Evolutionary conservation across 2,888 invertebrate species (phyloP), one percentile per base, ranked within the genome.

Genomic region (Pterostichus madidus): DNA sequence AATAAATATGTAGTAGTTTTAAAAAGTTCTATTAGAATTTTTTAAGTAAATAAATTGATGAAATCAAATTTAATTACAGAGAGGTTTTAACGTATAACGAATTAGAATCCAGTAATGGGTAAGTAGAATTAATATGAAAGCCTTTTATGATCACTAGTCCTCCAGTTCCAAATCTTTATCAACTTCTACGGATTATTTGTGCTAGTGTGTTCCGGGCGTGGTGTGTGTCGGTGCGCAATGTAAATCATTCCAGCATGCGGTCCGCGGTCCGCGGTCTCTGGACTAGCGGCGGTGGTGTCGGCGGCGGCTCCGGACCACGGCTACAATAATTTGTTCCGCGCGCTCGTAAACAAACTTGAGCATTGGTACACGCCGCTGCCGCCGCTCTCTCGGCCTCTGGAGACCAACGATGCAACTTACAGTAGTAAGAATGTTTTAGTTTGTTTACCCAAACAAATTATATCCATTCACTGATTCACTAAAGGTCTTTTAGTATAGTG

Each of bases 211-310:
- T 8, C 13, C 44, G 8, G 46, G 44, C 86, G 84, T 85, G 6
- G n/a, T 5, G 39, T 32, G n/a, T 35, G 81, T 80, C 84, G 84
- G 86, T 86, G 86, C 86, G 87, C 87, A 88, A 88, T 88, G 88
- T 88, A 88, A 88, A 88, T 88, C 87, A 88, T 85, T 86, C 85
- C 88, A 87, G 88, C 88, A 87, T 87, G 88, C 85, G 88, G 88
- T 88, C 88, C 87, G 4, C 13, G 75, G 31, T 13, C 73, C 87
- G 4, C 13, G 75, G 31, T 13, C 73, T 73, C 10, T 17, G 7
- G 11, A 1, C 1, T 35, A 49, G 39, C 80, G 31, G 24, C 80
- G 56, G 52, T 53, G 68, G 24, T 80, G 68, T 35, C 46, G 46
- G 39, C 35, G 17, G n/a, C 68, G 15, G 5, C 78, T 7, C 44